These are phyloP conservation scores for Hassar affinis DNA, from an alignment of 2,113 vertebrate genomes.

Conservation along the genomic window DNA sequence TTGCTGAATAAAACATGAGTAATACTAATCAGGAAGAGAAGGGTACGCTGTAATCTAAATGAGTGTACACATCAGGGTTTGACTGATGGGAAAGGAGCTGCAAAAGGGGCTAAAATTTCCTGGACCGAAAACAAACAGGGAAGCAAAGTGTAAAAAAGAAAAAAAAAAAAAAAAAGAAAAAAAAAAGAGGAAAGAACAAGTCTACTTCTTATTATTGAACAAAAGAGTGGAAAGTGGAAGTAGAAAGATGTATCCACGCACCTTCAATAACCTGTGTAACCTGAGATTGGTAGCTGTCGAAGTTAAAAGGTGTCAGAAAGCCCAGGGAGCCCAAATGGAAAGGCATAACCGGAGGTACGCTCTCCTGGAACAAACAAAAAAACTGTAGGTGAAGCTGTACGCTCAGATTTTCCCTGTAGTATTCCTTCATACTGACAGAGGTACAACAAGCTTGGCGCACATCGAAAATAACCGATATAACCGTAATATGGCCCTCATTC, in stretches of 20 bases:
- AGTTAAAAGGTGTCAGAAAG: slow-evolving; percentile 79
- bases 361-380: slow-evolving; percentile 54
- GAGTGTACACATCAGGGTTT: background rate
- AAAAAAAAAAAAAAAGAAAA: too few relatives aligned
- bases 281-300: slow-evolving; percentile 76
- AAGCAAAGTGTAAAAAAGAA: too few relatives aligned
- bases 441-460: too few relatives aligned
- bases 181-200: background rate
- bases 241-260: slow-evolving; percentile 40
- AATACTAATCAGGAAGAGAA: background rate
- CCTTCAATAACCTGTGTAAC: slow-evolving; percentile 80
- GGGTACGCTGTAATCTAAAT: background rate
- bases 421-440: background rate
- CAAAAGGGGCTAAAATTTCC: background rate
- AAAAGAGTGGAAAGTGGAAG: background rate
- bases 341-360: slow-evolving; percentile 80
- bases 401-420: background rate
- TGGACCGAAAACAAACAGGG: background rate
- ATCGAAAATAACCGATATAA: too few relatives aligned
- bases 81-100: slow-evolving; percentile 19
- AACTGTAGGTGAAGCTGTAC: background rate
- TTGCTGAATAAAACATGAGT: background rate
- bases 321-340: slow-evolving; percentile 80
- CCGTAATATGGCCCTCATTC: background rate
- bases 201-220: background rate